phyloP scores from a whole-genome alignment of 2,888 invertebrate species.

The Megaustenia siamemsis region DNA sequence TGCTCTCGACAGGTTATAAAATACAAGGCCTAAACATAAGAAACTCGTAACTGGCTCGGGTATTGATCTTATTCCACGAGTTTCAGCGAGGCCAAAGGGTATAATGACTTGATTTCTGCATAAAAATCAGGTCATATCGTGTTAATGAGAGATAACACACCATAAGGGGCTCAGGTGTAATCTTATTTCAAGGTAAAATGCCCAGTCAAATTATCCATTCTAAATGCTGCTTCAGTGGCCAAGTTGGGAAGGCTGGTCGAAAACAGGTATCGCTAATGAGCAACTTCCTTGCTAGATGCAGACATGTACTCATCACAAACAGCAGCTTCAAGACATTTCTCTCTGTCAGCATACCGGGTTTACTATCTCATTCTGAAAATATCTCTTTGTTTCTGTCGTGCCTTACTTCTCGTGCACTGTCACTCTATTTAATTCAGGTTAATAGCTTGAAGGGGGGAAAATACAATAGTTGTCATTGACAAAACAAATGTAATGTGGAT shows the following conservation, averaged over 20 bases:
- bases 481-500: too few relatives aligned
- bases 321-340: neutral
- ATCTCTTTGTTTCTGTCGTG: neutral
- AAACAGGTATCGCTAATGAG: slow-evolving; percentile 8
- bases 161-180: slow-evolving; percentile 24
- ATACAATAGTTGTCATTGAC: too few relatives aligned
- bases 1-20: too few relatives aligned
- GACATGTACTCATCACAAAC: neutral
- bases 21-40: neutral
- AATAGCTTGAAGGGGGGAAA: too few relatives aligned
- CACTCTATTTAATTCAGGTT: neutral
- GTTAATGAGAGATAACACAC: slow-evolving; percentile 17
- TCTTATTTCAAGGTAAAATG: slow-evolving; percentile 30
- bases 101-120: neutral
- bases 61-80: neutral
- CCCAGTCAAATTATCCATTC: slow-evolving; percentile 5
- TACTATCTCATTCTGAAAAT: neutral
- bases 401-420: neutral
- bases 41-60: neutral
- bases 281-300: slow-evolving; percentile 3
- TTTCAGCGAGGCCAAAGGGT: neutral
- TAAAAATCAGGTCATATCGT: neutral
- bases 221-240: slow-evolving; percentile 11
- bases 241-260: neutral
- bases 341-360: slow-evolving; percentile 2